These are phyloP conservation scores for Scotopteryx bipunctaria DNA, from an alignment of 2,888 invertebrate species.

Conservation along the genomic window DNA sequence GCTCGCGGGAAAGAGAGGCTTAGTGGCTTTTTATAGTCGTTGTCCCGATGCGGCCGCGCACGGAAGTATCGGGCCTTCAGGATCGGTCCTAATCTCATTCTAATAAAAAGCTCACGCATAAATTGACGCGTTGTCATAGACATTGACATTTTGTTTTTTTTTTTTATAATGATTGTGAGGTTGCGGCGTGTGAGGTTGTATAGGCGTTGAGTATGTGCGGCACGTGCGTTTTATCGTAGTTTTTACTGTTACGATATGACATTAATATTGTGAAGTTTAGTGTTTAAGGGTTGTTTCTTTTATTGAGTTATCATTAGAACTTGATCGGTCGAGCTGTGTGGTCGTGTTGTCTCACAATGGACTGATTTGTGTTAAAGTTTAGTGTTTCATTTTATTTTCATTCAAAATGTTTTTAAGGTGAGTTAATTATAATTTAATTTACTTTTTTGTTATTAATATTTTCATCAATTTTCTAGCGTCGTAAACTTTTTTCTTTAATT, in stretches of 20 bases:
- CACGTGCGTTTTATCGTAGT: conserved; percentile 76
- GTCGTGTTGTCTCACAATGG: conserved; percentile 67
- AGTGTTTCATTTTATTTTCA: conserved; percentile 41
- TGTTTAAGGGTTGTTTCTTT: conserved; percentile 70
- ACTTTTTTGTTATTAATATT: background rate
- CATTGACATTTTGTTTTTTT: conserved; percentile 65
- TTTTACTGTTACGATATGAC: conserved; percentile 75
- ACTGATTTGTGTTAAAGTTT: conserved; percentile 56
- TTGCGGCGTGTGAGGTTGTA: conserved; percentile 61
- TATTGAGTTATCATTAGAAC: conserved; percentile 73
- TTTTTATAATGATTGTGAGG: conserved; percentile 51
- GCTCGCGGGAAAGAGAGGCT: conserved; percentile 79
- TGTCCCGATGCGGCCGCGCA: conserved; percentile 78
- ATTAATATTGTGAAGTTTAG: conserved; percentile 73
- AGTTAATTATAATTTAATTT: conserved; percentile 18
- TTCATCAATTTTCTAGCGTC: background rate
- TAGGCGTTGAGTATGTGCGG: conserved; percentile 69
- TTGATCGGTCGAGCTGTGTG: conserved; percentile 68
- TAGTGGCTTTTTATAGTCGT: conserved; percentile 79
- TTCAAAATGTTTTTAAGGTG: conserved; percentile 72
- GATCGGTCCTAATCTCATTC: conserved; percentile 79
- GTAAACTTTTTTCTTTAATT: background rate
- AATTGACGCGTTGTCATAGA: conserved; percentile 73
- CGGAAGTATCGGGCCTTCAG: conserved; percentile 79
- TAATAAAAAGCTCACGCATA: conserved; percentile 81